Base-by-base conservation (phyloP, 2,888 invertebrate genomes). In the Chromoteleia sp. region DNA sequence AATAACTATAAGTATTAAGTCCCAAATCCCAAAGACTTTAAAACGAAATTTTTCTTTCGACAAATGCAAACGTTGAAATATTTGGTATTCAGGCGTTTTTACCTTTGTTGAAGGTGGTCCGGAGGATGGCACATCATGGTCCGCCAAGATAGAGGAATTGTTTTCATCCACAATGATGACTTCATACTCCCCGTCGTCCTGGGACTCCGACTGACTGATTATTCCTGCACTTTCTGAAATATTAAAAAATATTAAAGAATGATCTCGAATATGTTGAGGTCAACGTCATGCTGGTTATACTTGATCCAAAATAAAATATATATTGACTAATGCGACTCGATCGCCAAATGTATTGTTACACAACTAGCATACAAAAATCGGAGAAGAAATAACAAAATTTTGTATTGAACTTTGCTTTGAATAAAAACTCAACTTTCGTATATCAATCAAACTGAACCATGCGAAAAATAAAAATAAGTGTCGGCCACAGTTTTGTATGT, bases 91-190 rank as follows among this genome's bases (percentile, higher is more conserved):
- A 33, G 7, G 7, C 1, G 8, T 1, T 33, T 10, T 92, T 93
- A 97, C 97, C 96, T 97, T 97, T 85, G 97, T 96, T 7, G 97
- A 97, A 4, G 97, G 96, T 33, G 95, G 95, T 19, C 95, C 95
- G 85, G 94, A 94, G 14, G 95, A 95, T 84, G 94, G 94, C 14
- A 96, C 95, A 88, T 97, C 96, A 90, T 96, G 94, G 88, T 97
- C 97, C 58, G 96, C 95, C 85, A 97, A 93, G 81, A 95, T 94
- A 10, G 96, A 96, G 0, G 97, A 96, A 93, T 97, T 97, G 90
- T 96, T 96, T 90, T 97, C 97, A 89, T 97, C 97, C 87, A 97
- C 96, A 82, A 97, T 96, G 89, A 97, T 97, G 87, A 97, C 97
- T 89, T 97, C 97, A 91, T 97, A 97, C 89, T 97, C 97, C 78